Conservation (phyloP, 2,797 vertebrate genomes). For the Gobio occitaniae region DNA sequence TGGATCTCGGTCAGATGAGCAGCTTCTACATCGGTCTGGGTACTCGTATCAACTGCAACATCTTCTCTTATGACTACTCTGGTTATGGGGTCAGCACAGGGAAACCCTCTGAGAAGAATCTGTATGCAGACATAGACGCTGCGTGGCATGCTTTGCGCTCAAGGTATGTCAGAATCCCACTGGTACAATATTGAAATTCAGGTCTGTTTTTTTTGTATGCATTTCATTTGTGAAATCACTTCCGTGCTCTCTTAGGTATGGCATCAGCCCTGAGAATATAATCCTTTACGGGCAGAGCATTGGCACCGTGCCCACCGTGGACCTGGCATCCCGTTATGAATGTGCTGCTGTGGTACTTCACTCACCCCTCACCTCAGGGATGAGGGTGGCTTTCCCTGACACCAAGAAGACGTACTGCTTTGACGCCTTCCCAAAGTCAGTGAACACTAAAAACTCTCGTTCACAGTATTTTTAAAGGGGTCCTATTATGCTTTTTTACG, state of each 20-base stretch:
- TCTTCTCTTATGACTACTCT: conserved; percentile 98
- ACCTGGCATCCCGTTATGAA: conserved; percentile 95
- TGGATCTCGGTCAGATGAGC: conserved; percentile 98
- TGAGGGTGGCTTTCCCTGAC: conserved; percentile 97
- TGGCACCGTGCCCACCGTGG: conserved; percentile 95
- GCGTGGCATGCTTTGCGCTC: conserved; percentile 96
- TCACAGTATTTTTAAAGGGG: not conserved
- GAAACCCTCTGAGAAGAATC: conserved; percentile 94
- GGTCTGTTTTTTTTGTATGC: not conserved
- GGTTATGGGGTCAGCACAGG: conserved; percentile 96
- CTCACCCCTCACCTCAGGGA: conserved; percentile 96
- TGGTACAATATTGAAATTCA: not conserved
- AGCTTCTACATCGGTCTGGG: conserved; percentile 98
- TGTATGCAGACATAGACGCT: conserved; percentile 95
- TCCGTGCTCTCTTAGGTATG: conserved; percentile 80
- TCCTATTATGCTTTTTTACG: not conserved
- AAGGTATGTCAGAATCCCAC: conserved; percentile 73
- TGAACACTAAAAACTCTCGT: conserved; percentile 4
- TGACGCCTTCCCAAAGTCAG: conserved; percentile 97
- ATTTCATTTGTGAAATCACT: not conserved
- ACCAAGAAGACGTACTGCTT: conserved; percentile 99
- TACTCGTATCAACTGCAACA: conserved; percentile 96
- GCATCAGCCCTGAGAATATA: conserved; percentile 97
- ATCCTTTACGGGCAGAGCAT: conserved; percentile 97
- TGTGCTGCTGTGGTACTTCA: conserved; percentile 96